These are phyloP conservation scores for Heliconius congener DNA, from an alignment of 1,140 invertebrate species.

Conservation along the genomic window DNA sequence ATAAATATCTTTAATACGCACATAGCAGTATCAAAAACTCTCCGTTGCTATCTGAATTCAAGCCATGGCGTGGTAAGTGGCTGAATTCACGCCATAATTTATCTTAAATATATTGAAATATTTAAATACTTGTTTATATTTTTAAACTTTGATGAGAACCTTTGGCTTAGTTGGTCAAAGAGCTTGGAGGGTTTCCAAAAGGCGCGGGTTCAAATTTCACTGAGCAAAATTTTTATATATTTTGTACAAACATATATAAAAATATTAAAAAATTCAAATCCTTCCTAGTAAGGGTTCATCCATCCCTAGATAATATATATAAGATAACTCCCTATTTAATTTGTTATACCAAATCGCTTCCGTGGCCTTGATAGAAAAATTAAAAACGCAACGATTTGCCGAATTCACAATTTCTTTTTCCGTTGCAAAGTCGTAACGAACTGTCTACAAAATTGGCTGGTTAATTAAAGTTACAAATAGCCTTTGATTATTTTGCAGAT, in stretches of 20 bases:
- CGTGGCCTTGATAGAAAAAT: constrained; percentile 44
- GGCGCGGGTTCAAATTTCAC: not conserved
- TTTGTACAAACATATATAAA: not conserved
- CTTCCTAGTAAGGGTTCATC: no score
- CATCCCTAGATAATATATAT: no score
- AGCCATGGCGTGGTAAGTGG: no score
- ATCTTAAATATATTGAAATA: no score
- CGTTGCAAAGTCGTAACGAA: constrained; percentile 24
- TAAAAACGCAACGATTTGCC: constrained; percentile 45
- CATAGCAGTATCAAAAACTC: no score
- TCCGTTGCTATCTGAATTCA: no score
- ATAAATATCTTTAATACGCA: no score
- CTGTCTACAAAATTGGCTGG: constrained; percentile 29
- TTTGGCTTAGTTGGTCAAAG: not conserved
- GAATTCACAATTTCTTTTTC: constrained; percentile 26
- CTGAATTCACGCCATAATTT: no score
- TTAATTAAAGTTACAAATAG: constrained; percentile 19
- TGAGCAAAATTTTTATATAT: not conserved
- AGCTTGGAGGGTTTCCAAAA: not conserved
- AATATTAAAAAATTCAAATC: not conserved
- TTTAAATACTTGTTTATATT: no score
- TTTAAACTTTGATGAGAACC: not conserved
- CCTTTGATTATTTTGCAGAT: not conserved
- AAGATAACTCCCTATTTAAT: constrained; percentile 29
- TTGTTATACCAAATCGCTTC: constrained; percentile 55